Percentiles rank a stretch among this genome's conserved stretches.
These are phyloP conservation scores for Bombus affinis DNA, from an alignment of 1,140 invertebrate genomes.

Conservation along the genomic window DNA sequence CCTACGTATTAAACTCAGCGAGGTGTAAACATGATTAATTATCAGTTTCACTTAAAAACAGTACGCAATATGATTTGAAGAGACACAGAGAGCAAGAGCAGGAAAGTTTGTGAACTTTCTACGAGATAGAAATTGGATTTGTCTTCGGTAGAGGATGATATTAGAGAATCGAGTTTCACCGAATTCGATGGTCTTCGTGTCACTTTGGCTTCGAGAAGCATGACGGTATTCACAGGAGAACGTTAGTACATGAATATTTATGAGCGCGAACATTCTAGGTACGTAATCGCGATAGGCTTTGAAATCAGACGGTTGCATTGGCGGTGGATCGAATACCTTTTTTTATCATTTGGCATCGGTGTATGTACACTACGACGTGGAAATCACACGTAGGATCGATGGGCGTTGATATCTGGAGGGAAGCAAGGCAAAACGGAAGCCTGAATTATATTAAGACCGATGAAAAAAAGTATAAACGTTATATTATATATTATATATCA, in stretches of 20 bases:
- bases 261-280: conserved; percentile 30
- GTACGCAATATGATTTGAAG: too few species aligned
- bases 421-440: neutral
- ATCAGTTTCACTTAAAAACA: neutral
- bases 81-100: neutral
- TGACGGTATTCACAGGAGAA: conserved; percentile 17
- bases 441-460: conserved; percentile 12
- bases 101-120: neutral
- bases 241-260: conserved; percentile 53
- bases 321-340: neutral
- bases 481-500: conserved; percentile 68
- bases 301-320: neutral
- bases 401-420: neutral
- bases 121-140: neutral
- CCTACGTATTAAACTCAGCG: neutral
- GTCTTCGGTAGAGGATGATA: neutral
- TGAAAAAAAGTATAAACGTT: conserved; percentile 63
- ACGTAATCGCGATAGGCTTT: neutral
- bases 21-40: neutral
- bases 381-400: neutral
- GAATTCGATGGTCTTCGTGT: neutral
- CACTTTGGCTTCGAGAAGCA: neutral
- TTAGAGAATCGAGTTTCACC: neutral
- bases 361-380: neutral
- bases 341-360: neutral